phyloP scores from a whole-genome alignment of 2,113 vertebrate genomes.

The Kryptolebias marmoratus region DNA sequence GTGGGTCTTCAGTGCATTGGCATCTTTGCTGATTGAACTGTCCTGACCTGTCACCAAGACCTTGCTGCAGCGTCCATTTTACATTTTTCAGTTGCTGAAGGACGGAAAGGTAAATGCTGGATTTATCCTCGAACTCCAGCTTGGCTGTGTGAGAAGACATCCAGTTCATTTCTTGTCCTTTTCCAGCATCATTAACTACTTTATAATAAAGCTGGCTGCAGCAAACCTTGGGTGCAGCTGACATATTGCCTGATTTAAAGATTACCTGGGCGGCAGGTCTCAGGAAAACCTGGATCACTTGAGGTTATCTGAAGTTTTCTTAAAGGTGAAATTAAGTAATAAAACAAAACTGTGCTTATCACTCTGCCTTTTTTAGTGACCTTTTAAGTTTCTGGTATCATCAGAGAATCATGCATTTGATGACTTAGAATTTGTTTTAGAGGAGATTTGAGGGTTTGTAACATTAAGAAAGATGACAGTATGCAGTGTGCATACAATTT shows the following conservation, averaged over 20 bases:
- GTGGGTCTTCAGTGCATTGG: conserved; percentile 57
- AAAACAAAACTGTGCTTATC: conserved; percentile 47
- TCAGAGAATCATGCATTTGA: conserved; percentile 44
- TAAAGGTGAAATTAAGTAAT: conserved; percentile 63
- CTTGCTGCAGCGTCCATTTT: conserved; percentile 15
- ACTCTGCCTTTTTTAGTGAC: conserved; percentile 19
- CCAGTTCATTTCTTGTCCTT: conserved; percentile 69
- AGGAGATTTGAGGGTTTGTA: conserved; percentile 8
- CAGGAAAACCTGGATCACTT: conserved; percentile 69
- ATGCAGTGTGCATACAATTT: conserved; percentile 3
- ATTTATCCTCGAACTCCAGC: conserved; percentile 62
- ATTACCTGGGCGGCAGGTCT: conserved; percentile 57
- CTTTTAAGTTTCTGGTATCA: conserved; percentile 57
- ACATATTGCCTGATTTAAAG: conserved; percentile 75
- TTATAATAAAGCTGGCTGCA: conserved; percentile 68
- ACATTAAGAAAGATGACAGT: conserved; percentile 1
- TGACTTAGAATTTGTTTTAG: conserved; percentile 16
- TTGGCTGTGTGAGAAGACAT: conserved; percentile 54
- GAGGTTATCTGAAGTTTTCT: conserved; percentile 54
- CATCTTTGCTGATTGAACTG: conserved; percentile 52
- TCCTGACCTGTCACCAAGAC: conserved; percentile 59
- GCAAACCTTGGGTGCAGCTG: conserved; percentile 63
- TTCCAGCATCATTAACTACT: conserved; percentile 71
- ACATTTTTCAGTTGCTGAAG: conserved; percentile 15
- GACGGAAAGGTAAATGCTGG: conserved; percentile 60